Evolutionary conservation across 2,797 vertebrate genomes (phyloP).

Genomic region (Pseudocheirus occidentalis): DNA sequence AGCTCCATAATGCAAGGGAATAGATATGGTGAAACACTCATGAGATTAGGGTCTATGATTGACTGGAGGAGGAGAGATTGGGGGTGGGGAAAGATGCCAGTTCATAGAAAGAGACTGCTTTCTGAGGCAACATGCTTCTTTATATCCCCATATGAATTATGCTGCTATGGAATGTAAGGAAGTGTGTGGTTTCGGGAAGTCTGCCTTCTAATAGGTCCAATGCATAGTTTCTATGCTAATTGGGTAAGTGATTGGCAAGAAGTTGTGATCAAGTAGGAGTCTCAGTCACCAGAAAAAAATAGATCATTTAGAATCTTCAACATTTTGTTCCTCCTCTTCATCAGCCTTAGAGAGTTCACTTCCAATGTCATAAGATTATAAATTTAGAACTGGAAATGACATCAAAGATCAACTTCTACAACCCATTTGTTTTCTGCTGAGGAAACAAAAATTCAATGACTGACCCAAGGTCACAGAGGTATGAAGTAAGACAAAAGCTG

Average conservation of each 20-base stretch:
- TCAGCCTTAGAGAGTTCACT: neutral
- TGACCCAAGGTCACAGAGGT: neutral
- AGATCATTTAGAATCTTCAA: neutral
- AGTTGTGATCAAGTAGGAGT: neutral
- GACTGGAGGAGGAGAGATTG: neutral
- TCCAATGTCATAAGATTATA: neutral
- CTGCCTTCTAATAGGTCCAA: constrained; percentile 28
- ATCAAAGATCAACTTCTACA: neutral
- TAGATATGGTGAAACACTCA: rapidly evolving
- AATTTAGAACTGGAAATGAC: neutral
- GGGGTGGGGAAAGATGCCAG: neutral
- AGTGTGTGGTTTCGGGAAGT: constrained; percentile 98
- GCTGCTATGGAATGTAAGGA: constrained; percentile 99
- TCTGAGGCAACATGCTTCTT: constrained; percentile 97
- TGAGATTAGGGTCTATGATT: neutral
- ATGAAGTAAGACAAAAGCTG: neutral
- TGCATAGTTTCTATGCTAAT: neutral
- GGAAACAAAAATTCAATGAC: neutral
- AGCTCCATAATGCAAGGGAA: neutral
- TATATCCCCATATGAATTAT: constrained; percentile 99
- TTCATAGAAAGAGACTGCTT: constrained; percentile 72
- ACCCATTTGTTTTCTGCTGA: neutral
- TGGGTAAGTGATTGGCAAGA: neutral
- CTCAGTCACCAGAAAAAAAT: neutral
- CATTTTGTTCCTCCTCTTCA: neutral